Base-by-base conservation (phyloP, 2,113 vertebrate species). In the Stegastes partitus region DNA sequence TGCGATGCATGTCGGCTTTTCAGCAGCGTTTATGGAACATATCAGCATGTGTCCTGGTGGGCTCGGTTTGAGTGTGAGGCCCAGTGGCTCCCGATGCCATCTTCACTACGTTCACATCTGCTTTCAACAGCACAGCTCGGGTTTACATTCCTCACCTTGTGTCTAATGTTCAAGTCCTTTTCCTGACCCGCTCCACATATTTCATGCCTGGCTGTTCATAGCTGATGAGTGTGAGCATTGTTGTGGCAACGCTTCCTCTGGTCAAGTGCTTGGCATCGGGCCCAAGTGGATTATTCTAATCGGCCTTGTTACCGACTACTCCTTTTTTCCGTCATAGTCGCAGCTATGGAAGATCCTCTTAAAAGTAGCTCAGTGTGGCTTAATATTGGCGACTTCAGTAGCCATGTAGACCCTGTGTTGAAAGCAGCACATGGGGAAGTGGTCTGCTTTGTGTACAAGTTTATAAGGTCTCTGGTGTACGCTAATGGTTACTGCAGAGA, bases 101-200 rank as follows among this genome's bases (percentile, higher is more conserved):
- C 58, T 61, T 71, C 51, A 54, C 73, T 18, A 50, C 55, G 57
- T 76, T 81, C 74, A 77, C 81, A 54, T 79, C 56, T 75, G 79
- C 80, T 69, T 77, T 79, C 86, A 64, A 49, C 76, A 67, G 16
- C 68, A 19, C 75, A 54, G 81, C 70, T 58, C 31, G 5, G 67
- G 83, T 84, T 88, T 79, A 89, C 84, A 91, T 93, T 93, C 89
- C 85, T 83, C 89, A 87, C 84, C 85, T 47, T 54, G 76, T 79
- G 74, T 68, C 82, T 88, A 90, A 88, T 72, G 77, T 75, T 63
- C 54, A 28, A 82, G 85, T 81, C 89, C 69, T 84, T 25, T 53
- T 82, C 61, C 54, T 92, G 89, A 89, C 81, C 87, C 11, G 31
- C 78, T 77, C 58, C 74, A 50, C 84, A 81, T 89, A 90, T 86